A percentile compares a stretch with the other conserved stretches of the same genome.
These are phyloP conservation scores for Centrocercus urophasianus DNA, from an alignment of 2,113 vertebrate genomes.

Conservation along the genomic window DNA sequence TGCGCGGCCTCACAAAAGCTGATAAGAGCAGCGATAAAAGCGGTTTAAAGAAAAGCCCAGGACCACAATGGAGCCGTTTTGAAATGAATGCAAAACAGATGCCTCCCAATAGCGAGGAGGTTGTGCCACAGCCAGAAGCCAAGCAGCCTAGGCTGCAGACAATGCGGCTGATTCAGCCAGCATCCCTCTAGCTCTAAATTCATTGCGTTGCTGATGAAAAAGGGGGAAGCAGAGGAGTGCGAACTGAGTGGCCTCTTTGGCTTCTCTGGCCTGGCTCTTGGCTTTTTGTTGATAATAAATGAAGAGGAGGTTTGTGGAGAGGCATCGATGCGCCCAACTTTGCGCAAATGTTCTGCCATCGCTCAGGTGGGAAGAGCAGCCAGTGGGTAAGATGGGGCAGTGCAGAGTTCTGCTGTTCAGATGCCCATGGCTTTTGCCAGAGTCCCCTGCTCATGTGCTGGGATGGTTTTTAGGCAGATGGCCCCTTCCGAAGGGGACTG, in stretches of 20 bases:
- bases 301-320: not conserved
- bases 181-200: not conserved
- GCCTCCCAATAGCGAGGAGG: not conserved
- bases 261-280: not conserved
- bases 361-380: not conserved
- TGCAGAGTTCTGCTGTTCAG: not conserved
- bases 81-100: not conserved
- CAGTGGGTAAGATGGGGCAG: accelerated
- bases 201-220: not conserved
- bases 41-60: not conserved
- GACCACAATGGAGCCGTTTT: not conserved
- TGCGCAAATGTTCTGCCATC: not conserved
- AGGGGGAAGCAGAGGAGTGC: not conserved
- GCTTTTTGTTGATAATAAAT: not conserved
- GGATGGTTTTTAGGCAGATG: not conserved
- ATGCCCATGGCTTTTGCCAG: accelerated
- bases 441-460: accelerated
- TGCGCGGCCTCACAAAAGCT: not conserved
- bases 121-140: not conserved
- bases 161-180: not conserved
- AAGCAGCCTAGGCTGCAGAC: not conserved
- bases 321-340: not conserved
- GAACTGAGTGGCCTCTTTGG: accelerated
- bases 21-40: not conserved
- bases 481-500: accelerated